These are phyloP conservation scores for Microhierax caerulescens DNA, from an alignment of 2,797 vertebrate species.

Conservation along the genomic window DNA sequence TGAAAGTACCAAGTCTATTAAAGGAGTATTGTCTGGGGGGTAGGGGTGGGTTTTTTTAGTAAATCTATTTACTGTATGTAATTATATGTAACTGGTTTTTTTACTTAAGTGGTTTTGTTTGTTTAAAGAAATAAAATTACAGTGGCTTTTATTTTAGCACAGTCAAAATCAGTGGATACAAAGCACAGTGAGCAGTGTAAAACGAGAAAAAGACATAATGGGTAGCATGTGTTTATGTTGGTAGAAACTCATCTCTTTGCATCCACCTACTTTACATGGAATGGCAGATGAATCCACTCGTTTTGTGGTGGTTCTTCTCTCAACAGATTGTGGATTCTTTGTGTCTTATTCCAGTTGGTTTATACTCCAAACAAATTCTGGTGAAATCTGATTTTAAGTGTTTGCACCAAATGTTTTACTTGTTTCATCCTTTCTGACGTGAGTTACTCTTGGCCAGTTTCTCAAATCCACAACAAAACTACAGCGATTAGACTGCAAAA, in stretches of 20 bases:
- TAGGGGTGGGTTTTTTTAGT: background rate
- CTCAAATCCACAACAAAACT: background rate
- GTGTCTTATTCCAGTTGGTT: background rate
- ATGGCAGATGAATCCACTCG: background rate
- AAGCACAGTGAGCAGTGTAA: background rate
- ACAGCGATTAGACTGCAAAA: background rate
- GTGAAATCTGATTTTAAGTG: background rate
- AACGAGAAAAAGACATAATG: background rate
- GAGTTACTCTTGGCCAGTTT: background rate
- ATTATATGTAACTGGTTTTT: background rate
- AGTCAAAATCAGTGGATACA: background rate
- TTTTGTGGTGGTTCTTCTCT: background rate
- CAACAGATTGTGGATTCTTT: background rate
- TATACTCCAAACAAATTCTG: background rate
- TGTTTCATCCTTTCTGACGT: background rate
- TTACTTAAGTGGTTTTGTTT: background rate
- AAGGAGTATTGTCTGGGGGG: background rate
- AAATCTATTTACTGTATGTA: constrained; percentile 11
- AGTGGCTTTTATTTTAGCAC: constrained; percentile 13
- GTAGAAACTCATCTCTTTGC: background rate
- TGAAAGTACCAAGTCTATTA: constrained; percentile 19
- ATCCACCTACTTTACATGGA: background rate
- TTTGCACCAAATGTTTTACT: background rate
- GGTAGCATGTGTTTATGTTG: background rate
- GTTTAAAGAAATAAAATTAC: background rate